Evolutionary conservation across 1,140 invertebrate genomes (phyloP).

Genomic region (Rhizoglyphus robini): DNA sequence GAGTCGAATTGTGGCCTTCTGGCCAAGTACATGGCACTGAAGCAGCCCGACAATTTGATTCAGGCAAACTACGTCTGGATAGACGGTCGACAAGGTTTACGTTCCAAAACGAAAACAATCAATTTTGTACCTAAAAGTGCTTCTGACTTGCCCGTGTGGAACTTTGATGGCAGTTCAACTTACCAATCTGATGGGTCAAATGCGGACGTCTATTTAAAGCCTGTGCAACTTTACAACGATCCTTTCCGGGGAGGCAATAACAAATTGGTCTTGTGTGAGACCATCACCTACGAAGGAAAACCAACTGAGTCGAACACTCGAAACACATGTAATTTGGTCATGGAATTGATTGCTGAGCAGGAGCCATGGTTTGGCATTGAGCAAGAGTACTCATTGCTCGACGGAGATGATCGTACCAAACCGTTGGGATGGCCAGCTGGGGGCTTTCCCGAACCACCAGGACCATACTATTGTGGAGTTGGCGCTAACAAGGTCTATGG

Average conservation of each 20-base stretch:
- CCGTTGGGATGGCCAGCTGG: constrained; percentile 91
- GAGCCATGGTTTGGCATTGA: constrained; percentile 90
- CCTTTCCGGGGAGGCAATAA: constrained; percentile 72
- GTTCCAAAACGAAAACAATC: constrained; percentile 71
- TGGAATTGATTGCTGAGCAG: constrained; percentile 40
- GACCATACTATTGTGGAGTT: constrained; percentile 89
- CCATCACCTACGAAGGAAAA: constrained; percentile 55
- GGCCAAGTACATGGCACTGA: constrained; percentile 13
- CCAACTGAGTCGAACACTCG: constrained; percentile 41
- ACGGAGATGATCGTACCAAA: constrained; percentile 44
- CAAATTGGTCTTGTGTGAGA: constrained; percentile 75
- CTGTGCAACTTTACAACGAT: constrained; percentile 80
- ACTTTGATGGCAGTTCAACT: constrained; percentile 81
- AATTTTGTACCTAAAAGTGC: constrained; percentile 25
- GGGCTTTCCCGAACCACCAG: constrained; percentile 78
- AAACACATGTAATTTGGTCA: constrained; percentile 26
- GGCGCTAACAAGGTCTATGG: constrained; percentile 86
- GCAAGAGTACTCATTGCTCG: constrained; percentile 83
- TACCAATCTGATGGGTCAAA: constrained; percentile 43
- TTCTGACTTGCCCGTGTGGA: constrained; percentile 77
- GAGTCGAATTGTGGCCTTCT: constrained; percentile 25
- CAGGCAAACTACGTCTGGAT: constrained; percentile 81
- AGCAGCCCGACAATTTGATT: constrained; percentile 13
- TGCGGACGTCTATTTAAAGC: constrained; percentile 57
- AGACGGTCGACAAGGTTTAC: constrained; percentile 73